Percentiles rank a stretch among this genome's conserved stretches.
These are phyloP conservation scores for Epinephelus coioides DNA, from an alignment of 2,797 vertebrate genomes.

Conservation along the genomic window DNA sequence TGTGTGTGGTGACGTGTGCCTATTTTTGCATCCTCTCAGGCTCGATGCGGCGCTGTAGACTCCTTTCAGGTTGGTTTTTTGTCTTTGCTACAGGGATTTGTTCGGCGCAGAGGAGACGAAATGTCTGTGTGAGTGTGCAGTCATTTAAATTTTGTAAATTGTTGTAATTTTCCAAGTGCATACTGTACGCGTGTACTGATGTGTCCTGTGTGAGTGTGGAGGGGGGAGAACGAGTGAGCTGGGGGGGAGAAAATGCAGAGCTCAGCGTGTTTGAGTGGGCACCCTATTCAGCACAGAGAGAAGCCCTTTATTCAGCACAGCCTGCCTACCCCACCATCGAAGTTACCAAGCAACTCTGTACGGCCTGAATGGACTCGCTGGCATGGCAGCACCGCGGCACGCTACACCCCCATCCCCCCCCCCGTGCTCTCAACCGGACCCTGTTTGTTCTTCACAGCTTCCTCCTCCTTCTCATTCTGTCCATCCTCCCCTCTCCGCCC, in stretches of 20 bases:
- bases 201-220: slow-evolving; percentile 26
- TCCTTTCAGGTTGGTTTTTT: slow-evolving; percentile 19
- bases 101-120: slow-evolving; percentile 31
- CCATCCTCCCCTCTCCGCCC: slow-evolving; percentile 54
- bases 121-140: neutral
- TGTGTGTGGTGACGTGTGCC: slow-evolving; percentile 63
- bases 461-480: slow-evolving; percentile 67
- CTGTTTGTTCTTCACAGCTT: slow-evolving; percentile 72
- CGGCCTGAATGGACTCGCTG: slow-evolving; percentile 79
- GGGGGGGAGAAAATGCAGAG: slow-evolving; percentile 71
- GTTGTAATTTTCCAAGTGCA: slow-evolving; percentile 4
- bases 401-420: neutral
- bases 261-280: slow-evolving; percentile 83
- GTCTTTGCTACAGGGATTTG: slow-evolving; percentile 22
- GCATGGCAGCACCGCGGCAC: slow-evolving; percentile 48
- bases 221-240: neutral
- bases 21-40: slow-evolving; percentile 66
- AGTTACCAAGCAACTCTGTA: slow-evolving; percentile 84
- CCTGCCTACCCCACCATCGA: slow-evolving; percentile 74
- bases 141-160: neutral
- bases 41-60: slow-evolving; percentile 52
- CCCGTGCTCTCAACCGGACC: slow-evolving; percentile 21
- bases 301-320: slow-evolving; percentile 82
- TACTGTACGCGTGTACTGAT: slow-evolving; percentile 53
- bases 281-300: slow-evolving; percentile 83